These are phyloP conservation scores for Argynnis bischoffii DNA, from an alignment of 2,888 invertebrate species.

Conservation along the genomic window DNA sequence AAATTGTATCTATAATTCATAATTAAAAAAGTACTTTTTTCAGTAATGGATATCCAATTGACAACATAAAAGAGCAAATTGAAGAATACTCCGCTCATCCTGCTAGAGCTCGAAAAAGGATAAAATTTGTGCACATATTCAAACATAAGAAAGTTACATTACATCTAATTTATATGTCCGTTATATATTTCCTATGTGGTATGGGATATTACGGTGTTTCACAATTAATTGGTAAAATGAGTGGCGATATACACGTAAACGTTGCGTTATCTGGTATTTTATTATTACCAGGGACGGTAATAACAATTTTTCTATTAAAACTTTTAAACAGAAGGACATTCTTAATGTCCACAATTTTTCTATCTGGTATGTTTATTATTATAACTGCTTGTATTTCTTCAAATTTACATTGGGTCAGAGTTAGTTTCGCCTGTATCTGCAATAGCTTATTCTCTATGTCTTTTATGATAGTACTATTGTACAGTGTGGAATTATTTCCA, in stretches of 20 bases:
- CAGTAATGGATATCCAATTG: constrained; percentile 53
- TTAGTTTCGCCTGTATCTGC: constrained; percentile 85
- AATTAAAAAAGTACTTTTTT: constrained; percentile 39
- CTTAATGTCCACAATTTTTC: constrained; percentile 79
- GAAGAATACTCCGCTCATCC: constrained; percentile 47
- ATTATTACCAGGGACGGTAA: constrained; percentile 84
- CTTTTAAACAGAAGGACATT: constrained; percentile 83
- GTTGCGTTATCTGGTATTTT: constrained; percentile 87
- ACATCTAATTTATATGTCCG: constrained; percentile 85
- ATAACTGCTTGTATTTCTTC: constrained; percentile 52
- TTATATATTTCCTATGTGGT: constrained; percentile 89
- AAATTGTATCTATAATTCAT: neutral
- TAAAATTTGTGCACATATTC: constrained; percentile 64
- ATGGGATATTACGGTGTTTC: constrained; percentile 93
- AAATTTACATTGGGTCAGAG: constrained; percentile 66
- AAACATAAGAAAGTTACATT: constrained; percentile 75
- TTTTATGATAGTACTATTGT: constrained; percentile 92
- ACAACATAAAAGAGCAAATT: constrained; percentile 54
- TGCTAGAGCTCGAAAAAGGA: constrained; percentile 38
- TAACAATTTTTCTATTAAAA: constrained; percentile 82
- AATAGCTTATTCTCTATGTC: constrained; percentile 90
- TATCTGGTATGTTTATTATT: constrained; percentile 63
- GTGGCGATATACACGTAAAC: constrained; percentile 89
- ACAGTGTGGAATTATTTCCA: constrained; percentile 92
- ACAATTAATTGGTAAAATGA: constrained; percentile 88